Evolutionary conservation across 2,113 vertebrate genomes (phyloP).

Genomic region (Mesocricetus auratus): DNA sequence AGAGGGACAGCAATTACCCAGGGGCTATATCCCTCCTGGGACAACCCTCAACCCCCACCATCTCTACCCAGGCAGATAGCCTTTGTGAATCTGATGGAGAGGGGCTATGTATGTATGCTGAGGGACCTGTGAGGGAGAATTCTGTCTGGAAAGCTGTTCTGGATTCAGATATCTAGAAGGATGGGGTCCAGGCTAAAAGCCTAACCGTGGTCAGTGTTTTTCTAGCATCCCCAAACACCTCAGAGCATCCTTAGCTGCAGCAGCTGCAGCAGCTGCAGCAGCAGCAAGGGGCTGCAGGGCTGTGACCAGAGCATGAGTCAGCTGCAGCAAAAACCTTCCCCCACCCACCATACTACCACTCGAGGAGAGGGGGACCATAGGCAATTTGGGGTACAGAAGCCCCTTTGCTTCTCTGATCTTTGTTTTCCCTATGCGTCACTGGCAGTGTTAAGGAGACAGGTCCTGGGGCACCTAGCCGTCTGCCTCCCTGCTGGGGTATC

Average conservation of each 20-base stretch:
- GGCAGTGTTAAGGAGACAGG: accelerated
- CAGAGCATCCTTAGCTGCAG: neutral
- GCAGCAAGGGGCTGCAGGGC: neutral
- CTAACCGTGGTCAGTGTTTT: neutral
- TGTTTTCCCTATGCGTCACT: conserved; percentile 19
- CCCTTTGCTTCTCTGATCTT: neutral
- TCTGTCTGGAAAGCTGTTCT: neutral
- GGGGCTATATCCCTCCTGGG: neutral
- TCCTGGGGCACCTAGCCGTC: neutral
- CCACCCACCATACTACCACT: too few relatives aligned
- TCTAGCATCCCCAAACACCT: neutral
- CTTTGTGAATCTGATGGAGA: neutral
- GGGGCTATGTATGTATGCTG: neutral
- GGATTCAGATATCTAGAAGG: neutral
- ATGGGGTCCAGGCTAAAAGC: neutral
- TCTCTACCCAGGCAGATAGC: neutral
- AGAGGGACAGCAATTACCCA: neutral
- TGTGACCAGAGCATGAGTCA: neutral
- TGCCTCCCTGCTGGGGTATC: neutral
- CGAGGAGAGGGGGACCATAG: neutral
- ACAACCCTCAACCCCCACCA: neutral
- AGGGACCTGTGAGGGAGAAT: neutral
- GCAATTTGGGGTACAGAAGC: neutral
- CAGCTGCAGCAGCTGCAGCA: neutral
- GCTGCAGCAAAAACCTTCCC: neutral